Percentiles rank a stretch among this genome's conserved stretches.
phyloP scores from a whole-genome alignment of 2,797 vertebrate species.

The Rachycentron canadum region DNA sequence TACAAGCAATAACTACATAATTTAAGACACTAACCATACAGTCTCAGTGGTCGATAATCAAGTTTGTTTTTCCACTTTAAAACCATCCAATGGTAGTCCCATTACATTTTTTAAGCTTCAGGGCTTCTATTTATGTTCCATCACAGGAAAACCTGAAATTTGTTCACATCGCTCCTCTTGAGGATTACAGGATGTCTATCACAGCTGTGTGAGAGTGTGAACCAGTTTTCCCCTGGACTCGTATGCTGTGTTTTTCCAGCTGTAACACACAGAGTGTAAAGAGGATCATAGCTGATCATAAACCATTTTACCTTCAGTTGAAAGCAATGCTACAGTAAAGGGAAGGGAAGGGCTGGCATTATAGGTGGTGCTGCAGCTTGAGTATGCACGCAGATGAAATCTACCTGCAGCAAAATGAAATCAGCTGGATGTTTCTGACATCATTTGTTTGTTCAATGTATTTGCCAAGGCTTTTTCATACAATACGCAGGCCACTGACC shows the following conservation, averaged over 20 bases:
- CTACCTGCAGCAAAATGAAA: constrained; percentile 23
- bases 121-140: constrained; percentile 57
- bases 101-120: constrained; percentile 34
- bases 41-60: constrained; percentile 32
- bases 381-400: constrained; percentile 3
- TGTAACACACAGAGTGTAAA: constrained; percentile 65
- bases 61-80: constrained; percentile 48
- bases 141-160: constrained; percentile 56
- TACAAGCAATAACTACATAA: constrained; percentile 39
- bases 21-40: constrained; percentile 21
- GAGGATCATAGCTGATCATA: constrained; percentile 49
- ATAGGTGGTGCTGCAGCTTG: constrained; percentile 35
- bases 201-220: constrained; percentile 66
- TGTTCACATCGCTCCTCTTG: constrained; percentile 44
- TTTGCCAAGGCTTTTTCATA: constrained; percentile 24
- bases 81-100: constrained; percentile 34
- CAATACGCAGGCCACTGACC: constrained; percentile 34
- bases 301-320: constrained; percentile 55
- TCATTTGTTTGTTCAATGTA: constrained; percentile 27
- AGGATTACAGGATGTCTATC: constrained; percentile 65
- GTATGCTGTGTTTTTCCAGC: constrained; percentile 65
- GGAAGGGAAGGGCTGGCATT: constrained; percentile 7
- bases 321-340: constrained; percentile 36
- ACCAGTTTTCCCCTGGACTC: constrained; percentile 53
- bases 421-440: constrained; percentile 9